A percentile compares a stretch with the other conserved stretches of the same genome.
Evolutionary conservation across 2,113 vertebrate species (phyloP).

Genomic region (Hemiscyllium ocellatum): DNA sequence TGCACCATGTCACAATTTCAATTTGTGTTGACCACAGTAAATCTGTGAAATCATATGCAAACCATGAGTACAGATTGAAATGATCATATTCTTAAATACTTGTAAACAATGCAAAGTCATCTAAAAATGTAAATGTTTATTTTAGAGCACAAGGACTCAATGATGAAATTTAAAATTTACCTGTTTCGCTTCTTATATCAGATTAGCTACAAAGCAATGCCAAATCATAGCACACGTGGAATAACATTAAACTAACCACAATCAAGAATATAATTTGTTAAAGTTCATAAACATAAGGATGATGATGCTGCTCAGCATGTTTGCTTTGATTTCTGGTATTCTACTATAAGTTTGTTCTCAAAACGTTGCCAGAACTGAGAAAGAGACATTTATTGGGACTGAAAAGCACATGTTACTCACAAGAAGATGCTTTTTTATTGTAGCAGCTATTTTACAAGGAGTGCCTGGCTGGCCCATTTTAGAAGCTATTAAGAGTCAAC

Average conservation of each 20-base stretch:
- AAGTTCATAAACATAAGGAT: neutral
- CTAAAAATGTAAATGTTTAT: neutral
- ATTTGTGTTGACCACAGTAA: neutral
- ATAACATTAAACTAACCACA: neutral
- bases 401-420: neutral
- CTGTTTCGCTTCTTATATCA: neutral
- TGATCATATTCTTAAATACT: neutral
- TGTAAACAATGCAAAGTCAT: neutral
- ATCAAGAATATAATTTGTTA: neutral
- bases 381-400: neutral
- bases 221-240: neutral
- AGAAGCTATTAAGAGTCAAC: neutral
- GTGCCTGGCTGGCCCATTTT: neutral
- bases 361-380: neutral
- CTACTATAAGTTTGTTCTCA: neutral
- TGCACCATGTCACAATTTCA: neutral
- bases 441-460: neutral
- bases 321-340: neutral
- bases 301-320: neutral
- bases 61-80: neutral
- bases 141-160: neutral
- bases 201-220: too few relatives aligned
- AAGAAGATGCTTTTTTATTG: neutral
- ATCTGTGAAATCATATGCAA: neutral
- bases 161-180: neutral